A percentile compares a stretch with the other conserved stretches of the same genome.
phyloP scores from a whole-genome alignment of 2,888 invertebrate species.

The Drosophila suboccidentalis region DNA sequence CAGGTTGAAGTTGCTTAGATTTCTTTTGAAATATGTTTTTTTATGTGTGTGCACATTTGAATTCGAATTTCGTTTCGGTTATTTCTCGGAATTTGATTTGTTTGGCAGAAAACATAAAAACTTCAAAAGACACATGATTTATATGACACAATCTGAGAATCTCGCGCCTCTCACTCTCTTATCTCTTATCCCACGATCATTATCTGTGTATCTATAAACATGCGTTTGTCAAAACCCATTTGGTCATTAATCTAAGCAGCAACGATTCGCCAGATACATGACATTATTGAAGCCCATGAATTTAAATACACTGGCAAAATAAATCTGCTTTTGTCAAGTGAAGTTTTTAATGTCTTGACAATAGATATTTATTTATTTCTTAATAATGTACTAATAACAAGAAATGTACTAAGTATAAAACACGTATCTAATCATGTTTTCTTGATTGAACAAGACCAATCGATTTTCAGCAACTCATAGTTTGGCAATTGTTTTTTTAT shows the following conservation, averaged over 20 bases:
- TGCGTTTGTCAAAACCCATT: constrained; percentile 48
- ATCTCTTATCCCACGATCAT: constrained; percentile 33
- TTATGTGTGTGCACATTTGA: constrained; percentile 34
- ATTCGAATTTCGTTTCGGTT: constrained; percentile 47
- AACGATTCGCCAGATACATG: constrained; percentile 13
- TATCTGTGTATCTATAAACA: constrained; percentile 34
- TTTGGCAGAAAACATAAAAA: constrained; percentile 9
- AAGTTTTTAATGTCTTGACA: neutral
- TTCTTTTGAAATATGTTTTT: constrained; percentile 64
- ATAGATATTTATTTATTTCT: neutral
- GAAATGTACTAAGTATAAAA: neutral
- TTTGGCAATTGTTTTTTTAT: constrained; percentile 20
- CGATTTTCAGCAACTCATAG: constrained; percentile 1
- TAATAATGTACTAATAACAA: neutral
- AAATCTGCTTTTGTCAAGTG: neutral
- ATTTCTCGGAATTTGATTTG: constrained; percentile 61
- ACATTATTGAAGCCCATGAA: constrained; percentile 8
- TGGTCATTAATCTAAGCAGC: constrained; percentile 36
- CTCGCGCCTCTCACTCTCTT: constrained; percentile 14
- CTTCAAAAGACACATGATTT: constrained; percentile 35
- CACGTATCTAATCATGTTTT: constrained; percentile 20
- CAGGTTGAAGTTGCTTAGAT: constrained; percentile 53
- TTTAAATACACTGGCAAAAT: constrained; percentile 1
- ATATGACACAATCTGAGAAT: constrained; percentile 47
- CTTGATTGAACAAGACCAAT: constrained; percentile 7